phyloP scores from a whole-genome alignment of 2,113 vertebrate species.

The Microcebus jonahi region DNA sequence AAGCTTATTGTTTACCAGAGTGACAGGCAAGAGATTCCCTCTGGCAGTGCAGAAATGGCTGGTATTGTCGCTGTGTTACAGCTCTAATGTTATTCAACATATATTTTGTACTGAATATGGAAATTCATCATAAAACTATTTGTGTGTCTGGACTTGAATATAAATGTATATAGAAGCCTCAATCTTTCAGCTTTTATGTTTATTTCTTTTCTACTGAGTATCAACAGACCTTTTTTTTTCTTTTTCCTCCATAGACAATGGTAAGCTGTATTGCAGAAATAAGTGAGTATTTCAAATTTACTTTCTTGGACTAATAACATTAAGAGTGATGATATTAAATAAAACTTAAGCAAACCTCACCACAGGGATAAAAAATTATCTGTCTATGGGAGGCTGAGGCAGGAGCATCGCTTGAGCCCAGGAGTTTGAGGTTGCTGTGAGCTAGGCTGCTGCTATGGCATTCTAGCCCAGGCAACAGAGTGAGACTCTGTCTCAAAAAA shows the following conservation, averaged over 20 bases:
- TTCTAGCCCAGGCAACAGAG: too few relatives aligned
- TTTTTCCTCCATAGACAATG: not conserved
- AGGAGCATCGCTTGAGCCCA: too few relatives aligned
- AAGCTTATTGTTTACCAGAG: not conserved
- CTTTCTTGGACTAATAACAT: not conserved
- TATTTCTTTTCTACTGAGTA: conserved; percentile 26
- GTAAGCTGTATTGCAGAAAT: not conserved
- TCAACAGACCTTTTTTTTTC: not conserved
- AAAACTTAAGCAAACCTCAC: not conserved
- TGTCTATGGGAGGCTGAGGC: not conserved
- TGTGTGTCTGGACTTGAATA: not conserved
- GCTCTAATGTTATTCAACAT: conserved; percentile 1
- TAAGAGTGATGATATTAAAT: conserved; percentile 19
- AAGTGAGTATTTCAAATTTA: not conserved
- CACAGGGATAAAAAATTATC: not conserved
- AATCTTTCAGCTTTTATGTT: not conserved
- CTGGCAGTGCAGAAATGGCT: not conserved
- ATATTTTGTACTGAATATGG: conserved; percentile 32
- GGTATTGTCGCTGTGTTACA: not conserved
- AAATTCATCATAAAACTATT: not conserved
- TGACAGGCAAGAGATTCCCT: not conserved
- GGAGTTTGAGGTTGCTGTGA: too few relatives aligned
- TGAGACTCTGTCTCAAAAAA: too few relatives aligned
- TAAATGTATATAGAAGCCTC: not conserved
- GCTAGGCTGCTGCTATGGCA: too few relatives aligned